Percentiles rank a stretch among this genome's conserved stretches.
Evolutionary conservation across 2,797 vertebrate genomes (phyloP).

Genomic region (Pseudochirops cupreus): DNA sequence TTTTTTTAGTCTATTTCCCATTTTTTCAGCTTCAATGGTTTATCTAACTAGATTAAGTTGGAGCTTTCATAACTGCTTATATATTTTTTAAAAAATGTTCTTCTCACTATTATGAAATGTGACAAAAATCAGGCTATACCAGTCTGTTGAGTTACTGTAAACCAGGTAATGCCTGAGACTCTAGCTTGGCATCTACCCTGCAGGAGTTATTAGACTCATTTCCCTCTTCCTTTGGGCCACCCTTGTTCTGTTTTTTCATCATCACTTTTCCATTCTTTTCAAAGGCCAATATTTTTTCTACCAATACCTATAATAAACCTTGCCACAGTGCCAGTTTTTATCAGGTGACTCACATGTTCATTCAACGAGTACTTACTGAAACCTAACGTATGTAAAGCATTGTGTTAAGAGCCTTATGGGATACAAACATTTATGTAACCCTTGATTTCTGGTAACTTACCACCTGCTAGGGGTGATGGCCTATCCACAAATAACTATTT

Average conservation of each 20-base stretch:
- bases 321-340: background rate
- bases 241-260: background rate
- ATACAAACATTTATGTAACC: background rate
- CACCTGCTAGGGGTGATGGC: background rate
- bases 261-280: background rate
- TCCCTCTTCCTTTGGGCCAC: background rate
- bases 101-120: background rate
- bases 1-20: background rate
- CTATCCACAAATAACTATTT: background rate
- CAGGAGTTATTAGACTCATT: background rate
- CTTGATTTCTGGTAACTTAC: background rate
- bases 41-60: background rate
- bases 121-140: background rate
- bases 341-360: background rate
- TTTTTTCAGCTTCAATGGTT: background rate
- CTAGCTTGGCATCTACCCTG: background rate
- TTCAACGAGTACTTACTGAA: background rate
- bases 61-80: background rate
- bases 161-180: background rate
- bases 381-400: background rate
- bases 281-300: background rate
- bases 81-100: background rate
- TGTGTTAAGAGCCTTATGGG: background rate
- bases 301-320: background rate
- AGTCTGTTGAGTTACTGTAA: background rate